phyloP scores from a whole-genome alignment of 1,140 invertebrate species.

The Anastrepha ludens region DNA sequence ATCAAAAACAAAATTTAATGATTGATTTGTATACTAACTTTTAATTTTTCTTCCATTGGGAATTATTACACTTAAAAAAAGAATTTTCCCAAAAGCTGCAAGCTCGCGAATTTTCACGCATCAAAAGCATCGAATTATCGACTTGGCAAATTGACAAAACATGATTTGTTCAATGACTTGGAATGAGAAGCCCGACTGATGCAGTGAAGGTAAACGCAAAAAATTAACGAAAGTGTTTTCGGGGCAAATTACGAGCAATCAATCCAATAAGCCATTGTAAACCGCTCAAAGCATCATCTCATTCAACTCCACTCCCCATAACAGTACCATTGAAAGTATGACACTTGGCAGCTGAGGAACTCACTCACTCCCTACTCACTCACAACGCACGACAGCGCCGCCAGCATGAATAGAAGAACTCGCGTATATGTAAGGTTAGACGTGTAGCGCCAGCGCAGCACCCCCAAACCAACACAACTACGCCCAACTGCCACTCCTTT shows the following conservation, averaged over 20 bases:
- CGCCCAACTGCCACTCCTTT: conserved; percentile 46
- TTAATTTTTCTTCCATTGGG: too few relatives aligned
- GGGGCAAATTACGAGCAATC: conserved; percentile 28
- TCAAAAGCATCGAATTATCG: background rate
- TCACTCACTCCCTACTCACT: conserved; percentile 32
- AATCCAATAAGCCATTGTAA: conserved; percentile 21
- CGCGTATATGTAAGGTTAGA: background rate
- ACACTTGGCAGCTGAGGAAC: conserved; percentile 40
- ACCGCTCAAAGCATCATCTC: conserved; percentile 1
- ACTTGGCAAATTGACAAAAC: background rate
- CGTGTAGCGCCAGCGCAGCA: conserved; percentile 28
- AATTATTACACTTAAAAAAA: too few relatives aligned
- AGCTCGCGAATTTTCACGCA: background rate
- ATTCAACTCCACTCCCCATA: background rate
- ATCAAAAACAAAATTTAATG: too few relatives aligned
- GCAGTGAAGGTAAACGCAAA: background rate
- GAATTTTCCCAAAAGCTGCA: background rate
- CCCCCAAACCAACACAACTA: conserved; percentile 45
- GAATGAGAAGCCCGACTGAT: background rate
- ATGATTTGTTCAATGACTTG: background rate
- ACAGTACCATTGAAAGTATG: background rate
- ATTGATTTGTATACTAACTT: too few relatives aligned
- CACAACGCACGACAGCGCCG: conserved; percentile 12
- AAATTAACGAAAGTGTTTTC: conserved; percentile 51
- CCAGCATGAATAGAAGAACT: background rate